Base-by-base conservation (phyloP, 2,888 invertebrate genomes). In the Amiota communis region DNA sequence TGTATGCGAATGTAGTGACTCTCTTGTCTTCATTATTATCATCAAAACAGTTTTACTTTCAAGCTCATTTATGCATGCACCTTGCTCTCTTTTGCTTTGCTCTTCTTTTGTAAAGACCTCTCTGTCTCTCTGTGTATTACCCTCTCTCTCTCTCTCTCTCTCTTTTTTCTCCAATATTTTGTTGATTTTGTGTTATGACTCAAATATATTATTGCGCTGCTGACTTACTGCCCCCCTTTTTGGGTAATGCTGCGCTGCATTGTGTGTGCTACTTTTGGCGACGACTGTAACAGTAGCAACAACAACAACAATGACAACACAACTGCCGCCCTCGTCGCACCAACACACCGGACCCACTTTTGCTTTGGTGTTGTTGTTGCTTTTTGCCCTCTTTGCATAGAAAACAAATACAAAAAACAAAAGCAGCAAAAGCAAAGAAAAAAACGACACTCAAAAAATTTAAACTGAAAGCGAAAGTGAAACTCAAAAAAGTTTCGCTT, bases 391-490 rank as follows among this genome's bases (percentile, higher is more conserved):
- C 53, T n/a, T 20, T n/a, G 59, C 59, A 59, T 17, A 36, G 36
- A 36, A 36, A 36, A 36, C 36, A 36, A 36, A 36, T 36, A 59
- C 15, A 59, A 59, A 59, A 9, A 57, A n/a, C 15, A 57, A n/a
- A 11, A 53, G 53, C 53, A 53, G 53, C 53, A 53, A 36, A 36
- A 36, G 36, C 36, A 36, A 36, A 36, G 36, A 36, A 36, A 36
- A 36, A 36, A 36, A 53, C 53, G 4, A 51, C 53, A 51, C 59
- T 20, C 46, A 36, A 12, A 63, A 83, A 81, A 77, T 79, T 78
- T 77, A 79, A 79, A 81, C 79, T 80, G 83, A 88, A 88, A 88
- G 84, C 87, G 89, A 88, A 88, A 88, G 89, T 88, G 87, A 87
- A 87, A 88, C 87, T 88, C 10, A 68, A 78, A 68, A 78, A 74